Conservation (phyloP, 1,140 invertebrate genomes). For the Elysia chlorotica region DNA sequence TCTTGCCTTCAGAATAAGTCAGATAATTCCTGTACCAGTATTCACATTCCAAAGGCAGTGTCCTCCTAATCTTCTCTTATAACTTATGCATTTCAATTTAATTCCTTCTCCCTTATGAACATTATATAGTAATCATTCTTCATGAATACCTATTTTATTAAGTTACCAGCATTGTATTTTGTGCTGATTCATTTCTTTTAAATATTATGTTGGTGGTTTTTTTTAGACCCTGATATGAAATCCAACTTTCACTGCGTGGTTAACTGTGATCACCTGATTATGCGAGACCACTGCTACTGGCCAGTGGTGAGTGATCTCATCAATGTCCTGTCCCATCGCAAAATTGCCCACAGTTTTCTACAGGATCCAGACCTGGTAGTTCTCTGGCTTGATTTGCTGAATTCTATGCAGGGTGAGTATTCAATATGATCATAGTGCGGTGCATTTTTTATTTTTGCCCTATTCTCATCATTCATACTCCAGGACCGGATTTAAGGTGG, state of each 20-base stretch:
- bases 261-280: conserved; percentile 86
- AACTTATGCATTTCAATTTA: not conserved
- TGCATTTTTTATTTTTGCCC: no score
- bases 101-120: not conserved
- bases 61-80: not conserved
- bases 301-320: conserved; percentile 95
- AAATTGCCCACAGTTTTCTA: conserved; percentile 88
- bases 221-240: conserved; percentile 73
- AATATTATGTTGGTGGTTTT: conserved; percentile 36
- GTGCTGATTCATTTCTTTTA: not conserved
- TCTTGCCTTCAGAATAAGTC: no score
- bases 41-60: no score
- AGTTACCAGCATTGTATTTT: not conserved
- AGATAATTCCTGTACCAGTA: no score
- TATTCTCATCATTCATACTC: no score
- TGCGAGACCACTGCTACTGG: conserved; percentile 99
- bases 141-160: no score
- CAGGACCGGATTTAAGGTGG: no score
- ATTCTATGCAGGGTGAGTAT: conserved; percentile 90
- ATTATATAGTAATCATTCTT: no score
- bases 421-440: no score
- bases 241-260: conserved; percentile 90
- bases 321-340: conserved; percentile 92
- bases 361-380: conserved; percentile 82
- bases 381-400: conserved; percentile 93